phyloP scores from a whole-genome alignment of 2,797 vertebrate species.

The Toxotes lorentzi region DNA sequence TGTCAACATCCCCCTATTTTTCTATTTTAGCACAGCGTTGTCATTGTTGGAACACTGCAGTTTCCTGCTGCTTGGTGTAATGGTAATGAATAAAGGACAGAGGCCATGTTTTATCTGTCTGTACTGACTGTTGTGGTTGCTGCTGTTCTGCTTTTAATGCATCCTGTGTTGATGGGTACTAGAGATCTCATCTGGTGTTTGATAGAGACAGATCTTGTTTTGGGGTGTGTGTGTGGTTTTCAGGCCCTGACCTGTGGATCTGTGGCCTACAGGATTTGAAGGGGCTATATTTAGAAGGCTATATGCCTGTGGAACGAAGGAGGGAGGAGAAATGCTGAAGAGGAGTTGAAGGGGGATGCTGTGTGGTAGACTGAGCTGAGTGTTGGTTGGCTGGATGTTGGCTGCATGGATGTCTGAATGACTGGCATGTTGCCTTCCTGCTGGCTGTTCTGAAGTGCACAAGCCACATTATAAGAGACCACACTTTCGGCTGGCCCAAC shows the following conservation, averaged over 20 bases:
- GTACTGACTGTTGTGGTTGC: constrained; percentile 2
- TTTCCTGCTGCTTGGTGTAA: constrained; percentile 21
- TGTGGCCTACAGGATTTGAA: constrained; percentile 29
- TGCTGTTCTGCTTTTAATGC: constrained; percentile 7
- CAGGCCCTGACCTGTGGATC: constrained; percentile 30
- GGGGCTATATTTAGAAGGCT: constrained; percentile 51
- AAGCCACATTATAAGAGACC: constrained; percentile 62
- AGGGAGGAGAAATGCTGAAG: constrained; percentile 16
- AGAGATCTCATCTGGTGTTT: constrained; percentile 6
- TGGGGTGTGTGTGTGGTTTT: constrained; percentile 30
- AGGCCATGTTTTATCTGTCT: constrained; percentile 24
- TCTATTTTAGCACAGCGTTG: constrained; percentile 49
- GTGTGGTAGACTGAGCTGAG: constrained; percentile 30
- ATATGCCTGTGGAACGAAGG: constrained; percentile 18
- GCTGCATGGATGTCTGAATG: constrained; percentile 48
- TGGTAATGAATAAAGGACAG: constrained; percentile 33
- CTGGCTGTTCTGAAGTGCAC: constrained; percentile 59
- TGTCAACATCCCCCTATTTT: constrained; percentile 54
- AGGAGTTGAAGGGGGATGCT: constrained; percentile 35
- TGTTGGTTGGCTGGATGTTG: constrained; percentile 40
- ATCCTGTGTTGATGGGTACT: not conserved
- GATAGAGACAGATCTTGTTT: constrained; percentile 13
- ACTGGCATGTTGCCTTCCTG: constrained; percentile 55
- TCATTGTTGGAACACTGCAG: constrained; percentile 41
- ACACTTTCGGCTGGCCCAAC: constrained; percentile 60